Percentiles rank a stretch among this genome's conserved stretches.
phyloP scores from a whole-genome alignment of 2,888 invertebrate genomes.

The Mechanitis mazaeus region DNA sequence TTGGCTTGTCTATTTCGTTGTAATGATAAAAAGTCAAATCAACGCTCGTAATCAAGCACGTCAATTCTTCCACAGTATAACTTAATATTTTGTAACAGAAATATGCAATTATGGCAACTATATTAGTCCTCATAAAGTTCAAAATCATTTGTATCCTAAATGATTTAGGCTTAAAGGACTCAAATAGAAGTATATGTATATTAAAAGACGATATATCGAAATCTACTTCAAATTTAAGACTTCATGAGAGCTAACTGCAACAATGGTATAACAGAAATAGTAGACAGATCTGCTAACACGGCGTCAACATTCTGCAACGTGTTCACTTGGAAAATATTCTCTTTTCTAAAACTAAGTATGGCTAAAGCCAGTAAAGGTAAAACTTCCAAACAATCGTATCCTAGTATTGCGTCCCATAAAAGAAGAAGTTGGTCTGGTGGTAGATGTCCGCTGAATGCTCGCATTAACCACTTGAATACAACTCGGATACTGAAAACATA shows the following conservation, averaged over 20 bases:
- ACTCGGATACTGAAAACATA: conserved; percentile 82
- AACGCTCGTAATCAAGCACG: too few species aligned
- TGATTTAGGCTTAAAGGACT: too few species aligned
- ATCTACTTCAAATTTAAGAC: conserved; percentile 34
- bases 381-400: conserved; percentile 94
- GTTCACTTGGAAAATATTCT: conserved; percentile 85
- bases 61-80: not conserved
- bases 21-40: too few species aligned
- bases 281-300: conserved; percentile 90
- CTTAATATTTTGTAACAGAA: not conserved
- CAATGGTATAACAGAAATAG: conserved; percentile 89
- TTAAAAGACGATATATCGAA: not conserved
- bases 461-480: conserved; percentile 97
- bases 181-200: not conserved
- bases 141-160: too few species aligned
- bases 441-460: conserved; percentile 96
- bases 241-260: conserved; percentile 86
- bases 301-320: conserved; percentile 90
- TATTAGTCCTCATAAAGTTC: too few species aligned
- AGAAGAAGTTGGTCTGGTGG: conserved; percentile 94
- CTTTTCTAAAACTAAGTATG: conserved; percentile 90
- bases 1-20: conserved; percentile 3
- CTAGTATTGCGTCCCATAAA: conserved; percentile 93
- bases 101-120: not conserved
- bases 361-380: conserved; percentile 90